Percentiles rank a stretch among this genome's conserved stretches.
Conservation (phyloP, 2,113 vertebrate species). For the Siniperca knerii region DNA sequence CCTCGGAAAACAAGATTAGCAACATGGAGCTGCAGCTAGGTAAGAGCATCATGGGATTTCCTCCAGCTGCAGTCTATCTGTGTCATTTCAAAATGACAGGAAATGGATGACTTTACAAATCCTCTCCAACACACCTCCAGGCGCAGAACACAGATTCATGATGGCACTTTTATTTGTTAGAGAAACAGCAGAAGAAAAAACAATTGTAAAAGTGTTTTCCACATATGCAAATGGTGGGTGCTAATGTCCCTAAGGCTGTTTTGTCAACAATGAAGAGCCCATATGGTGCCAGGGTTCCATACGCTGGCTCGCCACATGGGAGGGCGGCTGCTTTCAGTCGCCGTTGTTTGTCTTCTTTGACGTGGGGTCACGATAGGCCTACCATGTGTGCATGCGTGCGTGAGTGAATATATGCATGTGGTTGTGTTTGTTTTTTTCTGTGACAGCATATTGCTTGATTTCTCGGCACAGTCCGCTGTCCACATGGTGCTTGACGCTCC, state of each 20-base stretch:
- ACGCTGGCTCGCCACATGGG: slow-evolving; percentile 71
- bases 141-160: slow-evolving; percentile 60
- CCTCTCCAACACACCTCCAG: slow-evolving; percentile 61
- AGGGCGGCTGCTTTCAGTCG: slow-evolving; percentile 57
- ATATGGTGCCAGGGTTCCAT: slow-evolving; percentile 74
- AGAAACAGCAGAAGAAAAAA: slow-evolving; percentile 38
- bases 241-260: slow-evolving; percentile 75
- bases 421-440: slow-evolving; percentile 54
- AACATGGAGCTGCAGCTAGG: slow-evolving; percentile 94
- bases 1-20: slow-evolving; percentile 92
- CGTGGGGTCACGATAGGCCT: slow-evolving; percentile 66
- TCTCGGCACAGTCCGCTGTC: slow-evolving; percentile 76
- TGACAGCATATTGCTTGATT: slow-evolving; percentile 77
- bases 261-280: slow-evolving; percentile 78
- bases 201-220: slow-evolving; percentile 51
- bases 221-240: slow-evolving; percentile 63
- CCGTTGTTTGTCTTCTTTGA: slow-evolving; percentile 80
- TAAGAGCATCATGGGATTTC: slow-evolving; percentile 83
- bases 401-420: slow-evolving; percentile 41
- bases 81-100: slow-evolving; percentile 68
- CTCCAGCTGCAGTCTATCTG: slow-evolving; percentile 49
- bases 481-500: slow-evolving; percentile 71
- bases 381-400: slow-evolving; percentile 40
- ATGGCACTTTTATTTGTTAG: slow-evolving; percentile 60
- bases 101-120: slow-evolving; percentile 72